Evolutionary conservation across 2,113 vertebrate species (phyloP).

Genomic region (Lipophrys pholis): DNA sequence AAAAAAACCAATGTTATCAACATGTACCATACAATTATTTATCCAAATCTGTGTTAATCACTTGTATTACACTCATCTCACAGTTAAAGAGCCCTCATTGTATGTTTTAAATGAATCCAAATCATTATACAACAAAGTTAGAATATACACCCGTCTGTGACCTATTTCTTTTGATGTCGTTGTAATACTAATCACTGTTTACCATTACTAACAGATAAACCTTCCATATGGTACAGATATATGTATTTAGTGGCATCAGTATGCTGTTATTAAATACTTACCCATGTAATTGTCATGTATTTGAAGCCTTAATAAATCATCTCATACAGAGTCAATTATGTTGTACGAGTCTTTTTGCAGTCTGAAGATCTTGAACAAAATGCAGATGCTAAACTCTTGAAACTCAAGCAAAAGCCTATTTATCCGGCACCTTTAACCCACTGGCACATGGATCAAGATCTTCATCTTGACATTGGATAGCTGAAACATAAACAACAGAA

Average conservation of each 20-base stretch:
- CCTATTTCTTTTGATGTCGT: conserved; percentile 31
- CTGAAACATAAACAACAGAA: no score
- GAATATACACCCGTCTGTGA: conserved; percentile 26
- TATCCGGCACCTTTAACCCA: no score
- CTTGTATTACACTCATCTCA: conserved; percentile 31
- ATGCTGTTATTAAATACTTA: conserved; percentile 51
- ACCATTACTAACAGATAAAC: conserved; percentile 23
- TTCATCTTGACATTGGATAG: no score
- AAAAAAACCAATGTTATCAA: conserved; percentile 4
- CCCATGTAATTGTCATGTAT: conserved; percentile 44
- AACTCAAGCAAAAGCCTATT: no score
- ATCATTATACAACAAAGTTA: conserved; percentile 11
- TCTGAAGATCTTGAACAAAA: no score
- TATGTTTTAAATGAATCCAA: conserved; percentile 28
- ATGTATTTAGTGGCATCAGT: conserved; percentile 48
- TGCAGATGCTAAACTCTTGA: no score
- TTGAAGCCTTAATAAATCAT: conserved; percentile 81
- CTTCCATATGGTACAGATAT: conserved; percentile 17
- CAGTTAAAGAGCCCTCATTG: conserved; percentile 3
- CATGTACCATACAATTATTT: conserved; percentile 29
- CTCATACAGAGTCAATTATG: conserved; percentile 4
- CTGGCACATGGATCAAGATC: no score
- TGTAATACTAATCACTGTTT: conserved; percentile 33
- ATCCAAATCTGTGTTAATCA: conserved; percentile 29
- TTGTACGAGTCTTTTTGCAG: background rate